phyloP scores from a whole-genome alignment of 2,113 vertebrate genomes.

The Sylvia atricapilla region DNA sequence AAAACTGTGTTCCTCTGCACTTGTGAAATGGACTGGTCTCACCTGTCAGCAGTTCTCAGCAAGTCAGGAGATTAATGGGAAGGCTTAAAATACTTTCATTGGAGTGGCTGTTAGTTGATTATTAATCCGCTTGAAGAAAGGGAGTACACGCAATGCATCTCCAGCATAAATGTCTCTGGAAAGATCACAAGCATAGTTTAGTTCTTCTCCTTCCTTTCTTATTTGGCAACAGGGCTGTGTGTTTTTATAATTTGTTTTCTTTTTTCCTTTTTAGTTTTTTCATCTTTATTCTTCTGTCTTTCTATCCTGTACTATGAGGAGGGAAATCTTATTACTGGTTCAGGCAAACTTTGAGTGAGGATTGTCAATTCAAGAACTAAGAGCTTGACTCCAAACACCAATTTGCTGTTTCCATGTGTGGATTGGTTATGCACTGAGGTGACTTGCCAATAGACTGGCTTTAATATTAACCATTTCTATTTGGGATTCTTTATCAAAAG shows the following conservation, averaged over 20 bases:
- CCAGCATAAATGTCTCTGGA: neutral
- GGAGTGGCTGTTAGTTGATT: conserved; percentile 1
- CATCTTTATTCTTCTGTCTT: neutral
- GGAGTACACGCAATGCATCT: neutral
- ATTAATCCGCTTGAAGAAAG: conserved; percentile 29
- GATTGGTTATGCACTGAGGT: neutral
- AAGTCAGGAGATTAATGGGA: conserved; percentile 30
- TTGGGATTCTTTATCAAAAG: neutral
- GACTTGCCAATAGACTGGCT: neutral
- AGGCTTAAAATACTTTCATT: conserved; percentile 39
- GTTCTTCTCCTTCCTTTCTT: neutral
- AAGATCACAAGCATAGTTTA: neutral
- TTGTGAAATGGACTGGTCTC: conserved; percentile 43
- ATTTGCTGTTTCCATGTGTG: neutral
- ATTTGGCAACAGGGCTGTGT: neutral
- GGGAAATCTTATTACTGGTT: neutral
- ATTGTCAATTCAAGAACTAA: neutral
- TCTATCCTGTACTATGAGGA: neutral
- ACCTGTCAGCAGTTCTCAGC: conserved; percentile 53
- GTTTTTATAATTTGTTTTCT: neutral
- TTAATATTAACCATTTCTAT: neutral
- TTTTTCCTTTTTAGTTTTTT: neutral
- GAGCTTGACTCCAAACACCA: neutral
- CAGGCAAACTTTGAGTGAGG: neutral
- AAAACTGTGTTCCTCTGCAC: neutral